Evolutionary conservation across 2,888 invertebrate species (phyloP).

Genomic region (Argyresthia albistria): DNA sequence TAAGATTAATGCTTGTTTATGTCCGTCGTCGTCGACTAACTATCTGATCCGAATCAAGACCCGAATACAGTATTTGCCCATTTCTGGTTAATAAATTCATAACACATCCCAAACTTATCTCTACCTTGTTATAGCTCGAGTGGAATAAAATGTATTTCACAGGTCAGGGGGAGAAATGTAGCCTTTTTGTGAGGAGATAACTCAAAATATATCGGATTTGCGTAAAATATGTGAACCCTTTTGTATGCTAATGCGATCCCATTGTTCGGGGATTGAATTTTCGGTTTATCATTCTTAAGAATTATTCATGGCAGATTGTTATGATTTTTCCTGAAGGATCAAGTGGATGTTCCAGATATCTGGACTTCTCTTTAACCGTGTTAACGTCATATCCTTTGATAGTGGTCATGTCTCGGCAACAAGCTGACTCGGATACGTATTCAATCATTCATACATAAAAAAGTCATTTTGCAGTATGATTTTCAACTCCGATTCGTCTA

Average conservation of each 20-base stretch:
- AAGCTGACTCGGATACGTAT: no score
- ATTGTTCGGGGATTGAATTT: slow-evolving; percentile 71
- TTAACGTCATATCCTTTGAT: no score
- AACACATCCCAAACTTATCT: slow-evolving; percentile 21
- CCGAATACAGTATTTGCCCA: not conserved
- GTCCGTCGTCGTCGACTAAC: no score
- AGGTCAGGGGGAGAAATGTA: slow-evolving; percentile 48
- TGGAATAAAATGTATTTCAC: slow-evolving; percentile 48
- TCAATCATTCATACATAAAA: no score
- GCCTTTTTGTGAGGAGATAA: slow-evolving; percentile 58
- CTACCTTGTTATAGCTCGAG: slow-evolving; percentile 11
- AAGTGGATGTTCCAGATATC: slow-evolving; percentile 1
- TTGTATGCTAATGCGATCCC: slow-evolving; percentile 70
- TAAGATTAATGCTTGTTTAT: no score
- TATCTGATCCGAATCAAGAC: not conserved
- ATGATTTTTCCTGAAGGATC: slow-evolving; percentile 24
- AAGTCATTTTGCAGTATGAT: no score
- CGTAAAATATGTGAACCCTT: slow-evolving; percentile 71
- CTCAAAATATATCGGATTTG: slow-evolving; percentile 68
- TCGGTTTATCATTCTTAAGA: slow-evolving; percentile 62
- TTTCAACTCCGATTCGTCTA: no score
- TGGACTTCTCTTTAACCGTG: no score
- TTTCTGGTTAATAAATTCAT: not conserved
- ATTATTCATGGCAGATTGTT: slow-evolving; percentile 62
- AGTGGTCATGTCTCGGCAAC: no score